Evolutionary conservation across 2,113 vertebrate genomes (phyloP).

Genomic region (Halcyon senegalensis): DNA sequence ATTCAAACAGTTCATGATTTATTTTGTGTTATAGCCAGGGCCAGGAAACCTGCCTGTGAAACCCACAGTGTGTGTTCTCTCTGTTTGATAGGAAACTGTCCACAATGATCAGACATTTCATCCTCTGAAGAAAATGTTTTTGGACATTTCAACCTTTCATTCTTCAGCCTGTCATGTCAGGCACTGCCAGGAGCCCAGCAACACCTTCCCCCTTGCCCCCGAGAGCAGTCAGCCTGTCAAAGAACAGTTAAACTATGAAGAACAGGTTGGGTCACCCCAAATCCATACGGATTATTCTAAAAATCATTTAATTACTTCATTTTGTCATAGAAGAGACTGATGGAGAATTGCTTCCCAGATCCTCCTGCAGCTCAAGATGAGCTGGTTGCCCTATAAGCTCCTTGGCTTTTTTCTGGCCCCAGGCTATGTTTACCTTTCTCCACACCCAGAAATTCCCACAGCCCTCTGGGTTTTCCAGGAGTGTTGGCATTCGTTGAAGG

Average conservation of each 20-base stretch:
- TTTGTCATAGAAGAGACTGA: background rate
- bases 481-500: background rate
- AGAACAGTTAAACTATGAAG: background rate
- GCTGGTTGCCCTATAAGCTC: background rate
- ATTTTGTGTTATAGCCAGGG: background rate
- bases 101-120: rapidly evolving
- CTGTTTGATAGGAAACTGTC: background rate
- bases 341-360: background rate
- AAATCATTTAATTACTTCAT: background rate
- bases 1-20: background rate
- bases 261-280: background rate
- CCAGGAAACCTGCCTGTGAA: background rate
- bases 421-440: background rate
- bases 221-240: background rate
- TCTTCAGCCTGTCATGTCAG: background rate
- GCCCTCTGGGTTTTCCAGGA: background rate
- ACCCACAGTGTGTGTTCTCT: background rate
- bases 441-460: background rate
- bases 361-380: background rate
- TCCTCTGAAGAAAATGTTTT: background rate
- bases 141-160: background rate
- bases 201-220: background rate
- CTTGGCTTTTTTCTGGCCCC: background rate
- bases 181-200: background rate
- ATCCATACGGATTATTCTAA: background rate